Conservation (phyloP, 2,888 invertebrate genomes). For the Sesia apiformis region DNA sequence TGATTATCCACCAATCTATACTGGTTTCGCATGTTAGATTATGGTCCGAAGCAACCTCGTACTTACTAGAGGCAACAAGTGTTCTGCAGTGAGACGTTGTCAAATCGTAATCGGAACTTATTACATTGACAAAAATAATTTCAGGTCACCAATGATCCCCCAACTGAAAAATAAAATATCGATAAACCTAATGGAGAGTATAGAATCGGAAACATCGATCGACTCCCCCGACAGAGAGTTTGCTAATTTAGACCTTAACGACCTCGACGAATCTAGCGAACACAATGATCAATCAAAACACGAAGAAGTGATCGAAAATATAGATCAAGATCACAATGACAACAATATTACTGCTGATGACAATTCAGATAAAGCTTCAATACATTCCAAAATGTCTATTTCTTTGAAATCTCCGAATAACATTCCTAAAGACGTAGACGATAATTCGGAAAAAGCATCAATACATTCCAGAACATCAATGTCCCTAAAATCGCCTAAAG, state of each 20-base stretch:
- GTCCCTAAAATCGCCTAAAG: slow-evolving; percentile 21
- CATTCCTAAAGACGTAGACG: slow-evolving; percentile 25
- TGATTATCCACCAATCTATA: no score
- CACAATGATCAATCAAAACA: slow-evolving; percentile 26
- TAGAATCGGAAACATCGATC: slow-evolving; percentile 68
- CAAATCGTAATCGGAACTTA: not conserved
- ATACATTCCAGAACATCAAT: slow-evolving; percentile 27
- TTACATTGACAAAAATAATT: not conserved
- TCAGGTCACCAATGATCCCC: slow-evolving; percentile 68
- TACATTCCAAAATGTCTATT: slow-evolving; percentile 29
- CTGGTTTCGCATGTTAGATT: no score
- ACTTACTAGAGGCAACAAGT: no score
- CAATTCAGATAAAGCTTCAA: slow-evolving; percentile 27
- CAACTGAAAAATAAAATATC: slow-evolving; percentile 59
- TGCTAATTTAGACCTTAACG: slow-evolving; percentile 57
- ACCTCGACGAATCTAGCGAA: slow-evolving; percentile 48
- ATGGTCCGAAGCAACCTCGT: no score
- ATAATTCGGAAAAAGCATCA: slow-evolving; percentile 32
- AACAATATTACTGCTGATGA: slow-evolving; percentile 36
- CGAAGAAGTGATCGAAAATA: slow-evolving; percentile 34
- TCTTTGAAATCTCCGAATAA: slow-evolving; percentile 27
- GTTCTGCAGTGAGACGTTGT: no score
- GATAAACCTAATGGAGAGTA: slow-evolving; percentile 69
- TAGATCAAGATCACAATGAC: slow-evolving; percentile 17
- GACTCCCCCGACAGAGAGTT: slow-evolving; percentile 66